Base-by-base conservation (phyloP, 2,888 invertebrate genomes). In the Clistopyga incitator region DNA sequence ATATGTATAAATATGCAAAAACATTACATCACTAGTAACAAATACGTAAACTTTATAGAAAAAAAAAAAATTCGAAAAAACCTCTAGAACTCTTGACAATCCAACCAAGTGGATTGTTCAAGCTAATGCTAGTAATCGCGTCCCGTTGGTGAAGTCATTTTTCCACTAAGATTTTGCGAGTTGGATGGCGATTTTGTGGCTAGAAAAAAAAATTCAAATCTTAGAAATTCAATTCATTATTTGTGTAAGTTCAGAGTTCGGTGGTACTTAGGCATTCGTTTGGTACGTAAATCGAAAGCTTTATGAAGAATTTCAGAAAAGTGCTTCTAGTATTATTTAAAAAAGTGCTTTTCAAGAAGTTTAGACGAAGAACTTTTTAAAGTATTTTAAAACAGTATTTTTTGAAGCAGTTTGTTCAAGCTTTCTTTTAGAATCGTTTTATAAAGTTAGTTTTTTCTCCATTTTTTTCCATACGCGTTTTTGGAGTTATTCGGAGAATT, bases 181-280 rank as follows among this genome's bases (percentile, higher is more conserved):
- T 91, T 92, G 8, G 93, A 92, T 70, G 92, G 88, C 42, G 92
- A 93, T 88, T 93, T 93, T 67, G 91, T 90, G 88, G 92, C 93
- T 93, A 83, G 3, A 88, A 86, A 65, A 86, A 65, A 65, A 61
- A 45, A 20, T 15, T 10, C 65, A 72, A 59, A 83, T 81, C 52
- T 52, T 8, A 29, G 10, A 42, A 64, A 50, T 59, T 59, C 3
- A 67, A 38, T 74, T 50, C 1, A 50, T 50, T 15, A 6, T n/a
- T 50, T 15, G 4, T n/a, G 18, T 3, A 3, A 50, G 6, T 6
- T 50, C 13, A 3, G 45, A 45, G 15, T 8, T 8, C 23, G 18
- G 29, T 50, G n/a, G 52, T 20, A 74, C 42, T 45, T 65, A 34
- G 18, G 15, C 25, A n/a, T 29, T 25, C 64, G 25, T n/a, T 29